Evolutionary conservation across 2,888 invertebrate species (phyloP), one percentile per base, ranked within the genome.

Genomic region (Clitarchus hookeri): DNA sequence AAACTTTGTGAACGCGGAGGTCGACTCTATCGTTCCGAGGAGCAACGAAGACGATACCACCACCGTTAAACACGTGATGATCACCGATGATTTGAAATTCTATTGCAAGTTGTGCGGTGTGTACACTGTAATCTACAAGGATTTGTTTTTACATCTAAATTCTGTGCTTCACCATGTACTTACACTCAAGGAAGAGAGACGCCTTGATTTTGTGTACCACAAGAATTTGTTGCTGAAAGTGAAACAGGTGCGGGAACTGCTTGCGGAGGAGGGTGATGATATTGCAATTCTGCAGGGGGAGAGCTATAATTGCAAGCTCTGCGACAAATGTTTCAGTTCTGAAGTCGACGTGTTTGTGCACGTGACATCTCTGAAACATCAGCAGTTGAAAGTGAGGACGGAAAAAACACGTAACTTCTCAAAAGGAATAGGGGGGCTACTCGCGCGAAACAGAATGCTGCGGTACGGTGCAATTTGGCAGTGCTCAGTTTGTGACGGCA

Each of bases 141-240:
- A 65, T n/a, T 65, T 65, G 65, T 65, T 65, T n/a, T 19, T 19
- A 8, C 65, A 65, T n/a, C 65, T 65, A 11, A 23, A 65, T 19
- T 65, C 65, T 8, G 8, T 23, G 65, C n/a, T n/a, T 19, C 65
- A 65, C 65, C 19, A 65, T n/a, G n/a, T 16, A n/a, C 65, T 65
- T 19, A 16, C n/a, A 23, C 13, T n/a, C 1, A 65, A 65, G 65
- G 65, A 65, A 65, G 65, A 65, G 16, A 65, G 65, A 19, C 65
- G 65, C 23, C 65, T 65, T n/a, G 65, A 65, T 65, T 65, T 65
- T n/a, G 65, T 65, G 65, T 65, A 65, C 65, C 65, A 65, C 65
- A 0, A 65, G 65, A 65, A 65, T 19, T n/a, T 65, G 65, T 19
- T 65, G 65, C 65, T 65, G 23, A 65, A 65, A 65, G 65, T 65